A percentile compares a stretch with the other conserved stretches of the same genome.
These are phyloP conservation scores for Drosophila erecta DNA, from an alignment of 1,140 invertebrate genomes.

Conservation along the genomic window DNA sequence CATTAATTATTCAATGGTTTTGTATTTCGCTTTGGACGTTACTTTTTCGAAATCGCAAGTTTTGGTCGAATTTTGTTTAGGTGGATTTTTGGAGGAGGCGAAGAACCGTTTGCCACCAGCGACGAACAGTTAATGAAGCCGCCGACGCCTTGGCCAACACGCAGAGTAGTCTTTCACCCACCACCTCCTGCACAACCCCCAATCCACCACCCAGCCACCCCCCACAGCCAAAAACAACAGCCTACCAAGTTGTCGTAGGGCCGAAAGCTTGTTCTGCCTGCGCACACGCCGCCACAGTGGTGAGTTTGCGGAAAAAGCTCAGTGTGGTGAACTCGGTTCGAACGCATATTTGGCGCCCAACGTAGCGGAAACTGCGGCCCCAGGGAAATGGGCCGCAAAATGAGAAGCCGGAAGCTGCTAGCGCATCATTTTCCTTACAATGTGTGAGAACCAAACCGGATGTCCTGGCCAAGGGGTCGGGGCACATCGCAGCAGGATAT, in stretches of 20 bases:
- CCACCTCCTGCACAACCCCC: neutral
- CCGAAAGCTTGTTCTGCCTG: conserved; percentile 30
- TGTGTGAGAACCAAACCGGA: conserved; percentile 44
- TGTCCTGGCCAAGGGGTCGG: conserved; percentile 8
- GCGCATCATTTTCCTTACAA: conserved; percentile 34
- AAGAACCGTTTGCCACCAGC: conserved; percentile 68
- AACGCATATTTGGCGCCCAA: conserved; percentile 53
- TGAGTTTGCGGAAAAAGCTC: conserved; percentile 30
- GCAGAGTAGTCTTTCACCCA: conserved; percentile 19
- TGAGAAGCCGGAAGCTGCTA: conserved; percentile 33
- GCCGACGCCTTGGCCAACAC: conserved; percentile 46
- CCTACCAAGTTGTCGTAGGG: conserved; percentile 43
- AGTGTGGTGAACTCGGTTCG: conserved; percentile 20
- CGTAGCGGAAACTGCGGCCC: conserved; percentile 53
- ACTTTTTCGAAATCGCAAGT: conserved; percentile 26
- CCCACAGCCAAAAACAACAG: conserved; percentile 12
- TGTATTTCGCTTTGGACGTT: conserved; percentile 23
- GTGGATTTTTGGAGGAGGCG: conserved; percentile 7
- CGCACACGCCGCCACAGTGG: conserved; percentile 20
- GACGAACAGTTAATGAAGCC: conserved; percentile 74
- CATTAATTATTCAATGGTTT: conserved; percentile 18
- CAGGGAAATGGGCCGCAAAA: conserved; percentile 29
- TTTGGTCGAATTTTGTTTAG: neutral
- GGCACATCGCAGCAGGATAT: conserved; percentile 18
- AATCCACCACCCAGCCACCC: neutral